phyloP scores from a whole-genome alignment of 1,140 invertebrate species.

The Drosophila seguyi region DNA sequence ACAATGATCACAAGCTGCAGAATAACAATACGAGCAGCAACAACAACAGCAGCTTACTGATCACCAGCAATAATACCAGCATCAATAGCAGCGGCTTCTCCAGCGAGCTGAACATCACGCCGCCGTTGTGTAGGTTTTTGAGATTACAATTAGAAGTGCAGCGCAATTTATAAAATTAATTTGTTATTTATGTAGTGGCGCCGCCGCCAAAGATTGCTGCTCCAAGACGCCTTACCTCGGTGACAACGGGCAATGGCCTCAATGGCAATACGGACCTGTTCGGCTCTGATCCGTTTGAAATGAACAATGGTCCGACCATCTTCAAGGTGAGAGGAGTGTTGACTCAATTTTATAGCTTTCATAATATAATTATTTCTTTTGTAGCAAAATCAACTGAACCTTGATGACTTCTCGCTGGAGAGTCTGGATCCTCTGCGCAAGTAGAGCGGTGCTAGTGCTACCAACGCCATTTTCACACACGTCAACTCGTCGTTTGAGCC shows the following conservation, averaged over 20 bases:
- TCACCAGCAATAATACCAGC: constrained; percentile 63
- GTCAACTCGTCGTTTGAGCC: constrained; percentile 36
- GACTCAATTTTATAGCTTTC: no score
- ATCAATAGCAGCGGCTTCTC: constrained; percentile 75
- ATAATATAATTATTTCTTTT: constrained; percentile 14
- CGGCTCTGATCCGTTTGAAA: constrained; percentile 88
- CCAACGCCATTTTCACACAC: constrained; percentile 62
- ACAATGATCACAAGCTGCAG: constrained; percentile 71
- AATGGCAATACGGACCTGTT: constrained; percentile 88
- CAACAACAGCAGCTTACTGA: constrained; percentile 55
- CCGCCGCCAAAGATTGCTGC: constrained; percentile 90
- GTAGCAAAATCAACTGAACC: constrained; percentile 74
- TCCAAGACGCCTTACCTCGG: constrained; percentile 79
- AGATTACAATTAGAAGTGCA: not conserved
- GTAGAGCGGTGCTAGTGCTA: constrained; percentile 80
- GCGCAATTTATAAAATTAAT: constrained; percentile 10
- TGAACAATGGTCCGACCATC: constrained; percentile 77
- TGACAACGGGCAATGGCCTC: constrained; percentile 79
- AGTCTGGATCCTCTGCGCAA: constrained; percentile 91
- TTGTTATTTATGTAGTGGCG: constrained; percentile 87
- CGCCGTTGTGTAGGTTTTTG: constrained; percentile 88
- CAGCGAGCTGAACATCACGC: constrained; percentile 85
- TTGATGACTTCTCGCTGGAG: constrained; percentile 94
- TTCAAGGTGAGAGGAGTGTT: constrained; percentile 66
- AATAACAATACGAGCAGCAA: constrained; percentile 67